Conservation (phyloP, 1,140 invertebrate genomes). For the Lineus longissimus region DNA sequence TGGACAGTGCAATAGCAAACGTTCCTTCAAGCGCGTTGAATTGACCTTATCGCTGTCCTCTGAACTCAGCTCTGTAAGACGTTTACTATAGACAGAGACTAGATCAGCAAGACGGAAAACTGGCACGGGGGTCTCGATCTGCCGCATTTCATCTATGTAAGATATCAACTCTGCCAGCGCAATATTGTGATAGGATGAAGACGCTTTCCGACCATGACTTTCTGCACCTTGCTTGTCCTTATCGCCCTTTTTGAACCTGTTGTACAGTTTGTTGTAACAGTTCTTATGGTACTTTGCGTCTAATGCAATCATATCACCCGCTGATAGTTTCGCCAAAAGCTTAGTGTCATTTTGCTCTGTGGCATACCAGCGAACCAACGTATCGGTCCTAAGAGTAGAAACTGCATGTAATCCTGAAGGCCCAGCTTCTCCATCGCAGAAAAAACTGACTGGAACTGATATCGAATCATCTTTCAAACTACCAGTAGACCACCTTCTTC, state of each 20-base stretch:
- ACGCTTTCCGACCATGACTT: not conserved
- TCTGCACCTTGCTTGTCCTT: not conserved
- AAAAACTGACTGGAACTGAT: not conserved
- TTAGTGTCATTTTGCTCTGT: not conserved
- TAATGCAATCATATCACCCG: slow-evolving; percentile 1
- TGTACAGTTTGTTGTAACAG: not conserved
- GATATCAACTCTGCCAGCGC: not conserved
- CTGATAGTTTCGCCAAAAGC: not conserved
- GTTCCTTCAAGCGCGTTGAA: not conserved
- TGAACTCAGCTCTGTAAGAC: not conserved
- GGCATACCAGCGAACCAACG: not conserved
- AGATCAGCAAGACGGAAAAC: not conserved
- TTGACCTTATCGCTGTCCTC: not conserved
- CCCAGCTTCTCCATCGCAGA: not conserved
- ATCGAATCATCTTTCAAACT: no score
- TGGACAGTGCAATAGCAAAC: not conserved
- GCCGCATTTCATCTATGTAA: not conserved
- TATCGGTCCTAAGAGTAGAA: not conserved
- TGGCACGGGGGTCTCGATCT: not conserved
- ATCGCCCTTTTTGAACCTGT: not conserved
- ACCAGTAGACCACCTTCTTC: not conserved
- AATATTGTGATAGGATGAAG: not conserved
- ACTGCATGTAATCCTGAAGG: not conserved
- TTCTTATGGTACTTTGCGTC: not conserved
- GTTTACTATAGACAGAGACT: not conserved